Conservation (phyloP, 1,140 invertebrate genomes). For the Campoletis sonorensis region DNA sequence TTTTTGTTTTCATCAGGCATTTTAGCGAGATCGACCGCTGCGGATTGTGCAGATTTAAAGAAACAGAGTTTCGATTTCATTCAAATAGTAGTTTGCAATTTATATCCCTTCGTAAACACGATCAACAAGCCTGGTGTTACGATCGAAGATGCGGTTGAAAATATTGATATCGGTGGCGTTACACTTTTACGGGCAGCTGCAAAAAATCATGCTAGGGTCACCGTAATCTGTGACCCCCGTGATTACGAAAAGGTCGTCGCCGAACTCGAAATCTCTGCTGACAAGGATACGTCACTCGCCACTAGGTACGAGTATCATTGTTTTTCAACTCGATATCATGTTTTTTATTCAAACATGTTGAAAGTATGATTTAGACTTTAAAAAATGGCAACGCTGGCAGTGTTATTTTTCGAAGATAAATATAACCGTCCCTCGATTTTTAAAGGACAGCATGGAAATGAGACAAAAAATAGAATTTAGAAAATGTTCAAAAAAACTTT, state of each 20-base stretch:
- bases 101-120: conserved; percentile 97
- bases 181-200: conserved; percentile 96
- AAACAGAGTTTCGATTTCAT: conserved; percentile 86
- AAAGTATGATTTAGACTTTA: no score
- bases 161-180: conserved; percentile 98
- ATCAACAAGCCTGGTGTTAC: conserved; percentile 89
- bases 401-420: no score
- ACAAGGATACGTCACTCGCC: conserved; percentile 82
- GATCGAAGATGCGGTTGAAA: conserved; percentile 95
- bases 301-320: conserved; percentile 80
- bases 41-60: conserved; percentile 90
- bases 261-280: conserved; percentile 82
- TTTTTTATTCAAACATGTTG: no score
- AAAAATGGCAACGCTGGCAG: no score
- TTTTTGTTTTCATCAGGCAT: conserved; percentile 77
- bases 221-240: conserved; percentile 93
- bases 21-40: conserved; percentile 82
- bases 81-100: conserved; percentile 94
- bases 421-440: no score
- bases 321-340: background rate
- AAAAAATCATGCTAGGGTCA: conserved; percentile 98
- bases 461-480: no score
- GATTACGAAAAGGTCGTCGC: conserved; percentile 89
- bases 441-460: no score
- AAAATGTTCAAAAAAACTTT: no score